phyloP scores from a whole-genome alignment of 2,797 vertebrate species.

The Cetoscarus ocellatus region DNA sequence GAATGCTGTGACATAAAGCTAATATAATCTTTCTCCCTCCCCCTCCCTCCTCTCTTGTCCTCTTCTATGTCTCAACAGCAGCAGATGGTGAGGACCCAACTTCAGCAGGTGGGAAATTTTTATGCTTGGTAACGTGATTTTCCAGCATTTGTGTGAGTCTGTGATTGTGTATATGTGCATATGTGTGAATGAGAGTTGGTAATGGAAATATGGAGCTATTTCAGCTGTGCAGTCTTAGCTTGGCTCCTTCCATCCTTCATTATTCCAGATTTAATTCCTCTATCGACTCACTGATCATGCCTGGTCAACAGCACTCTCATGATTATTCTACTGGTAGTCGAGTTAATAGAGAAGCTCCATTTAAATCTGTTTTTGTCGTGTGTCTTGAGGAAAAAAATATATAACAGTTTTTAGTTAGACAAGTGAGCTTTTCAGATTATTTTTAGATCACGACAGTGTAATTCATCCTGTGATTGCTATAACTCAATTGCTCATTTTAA shows the following conservation, averaged over 20 bases:
- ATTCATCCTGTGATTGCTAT: conserved; percentile 37
- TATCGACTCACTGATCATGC: conserved; percentile 61
- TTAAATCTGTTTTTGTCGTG: conserved; percentile 27
- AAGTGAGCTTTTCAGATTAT: conserved; percentile 30
- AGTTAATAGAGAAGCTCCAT: conserved; percentile 34
- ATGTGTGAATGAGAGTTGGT: conserved; percentile 1
- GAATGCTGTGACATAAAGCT: conserved; percentile 57
- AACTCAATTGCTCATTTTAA: conserved; percentile 25
- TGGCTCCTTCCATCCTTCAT: conserved; percentile 30
- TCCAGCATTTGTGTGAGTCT: conserved; percentile 41
- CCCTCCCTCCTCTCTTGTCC: conserved; percentile 15
- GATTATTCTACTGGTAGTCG: conserved; percentile 58
- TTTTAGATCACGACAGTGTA: conserved; percentile 22
- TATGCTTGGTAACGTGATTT: conserved; percentile 70
- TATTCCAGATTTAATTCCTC: conserved; percentile 40
- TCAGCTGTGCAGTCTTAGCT: conserved; percentile 37
- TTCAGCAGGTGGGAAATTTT: conserved; percentile 85
- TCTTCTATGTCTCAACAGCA: conserved; percentile 74
- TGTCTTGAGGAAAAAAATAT: too few relatives aligned
- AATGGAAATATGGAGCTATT: conserved; percentile 5
- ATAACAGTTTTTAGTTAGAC: too few relatives aligned
- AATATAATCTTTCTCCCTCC: conserved; percentile 42
- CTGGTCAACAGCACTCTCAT: conserved; percentile 62
- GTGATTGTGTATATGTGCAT: conserved; percentile 22
- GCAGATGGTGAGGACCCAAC: conserved; percentile 87